Base-by-base conservation (phyloP, 2,888 invertebrate genomes). In the Cosmia pyralina region DNA sequence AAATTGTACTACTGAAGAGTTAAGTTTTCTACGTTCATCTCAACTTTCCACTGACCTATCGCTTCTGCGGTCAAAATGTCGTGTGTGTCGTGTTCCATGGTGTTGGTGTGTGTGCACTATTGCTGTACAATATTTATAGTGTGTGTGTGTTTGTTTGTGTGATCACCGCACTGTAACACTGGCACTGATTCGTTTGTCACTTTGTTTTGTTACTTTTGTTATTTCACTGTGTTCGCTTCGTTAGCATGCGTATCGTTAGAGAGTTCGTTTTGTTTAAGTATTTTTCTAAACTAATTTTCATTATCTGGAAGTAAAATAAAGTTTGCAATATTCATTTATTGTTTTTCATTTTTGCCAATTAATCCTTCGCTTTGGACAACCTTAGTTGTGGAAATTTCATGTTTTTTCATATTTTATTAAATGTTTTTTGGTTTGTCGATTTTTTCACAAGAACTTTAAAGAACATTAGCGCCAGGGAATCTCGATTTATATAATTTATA, bases 51-150 rank as follows among this genome's bases (percentile, higher is more conserved):
- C 95, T 95, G 93, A 96, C 96, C 96, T 95, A 96, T 92, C 75
- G 95, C 95, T 87, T 95, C 95, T 84, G 90, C 87, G 77, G 92
- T 92, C 93, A 95, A 91, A 88, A 92, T 93, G 88, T 93, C 92
- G 70, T 78, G 76, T 91, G 92, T 93, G 85, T 91, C 84, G 89
- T 92, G 92, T 93, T 91, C 91, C 94, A 94, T 95, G 85, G 88
- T 93, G 91, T 88, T 81, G 90, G 83, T 87, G 83, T 86, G 71
- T 72, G 75, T 66, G 72, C 79, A 84, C 81, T 77, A 55, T 80
- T 77, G 74, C 69, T 75, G 44, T 83, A 79, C 66, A 82, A 84
- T 81, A 70, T 83, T 65, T 72, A 80, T 76, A 62, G 75, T 77
- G 78, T 69, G 68, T 77, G 62, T 81, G 71, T 79, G 62, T 63